Evolutionary conservation across 1,140 invertebrate species (phyloP).

Genomic region (Cotesia chilonis): DNA sequence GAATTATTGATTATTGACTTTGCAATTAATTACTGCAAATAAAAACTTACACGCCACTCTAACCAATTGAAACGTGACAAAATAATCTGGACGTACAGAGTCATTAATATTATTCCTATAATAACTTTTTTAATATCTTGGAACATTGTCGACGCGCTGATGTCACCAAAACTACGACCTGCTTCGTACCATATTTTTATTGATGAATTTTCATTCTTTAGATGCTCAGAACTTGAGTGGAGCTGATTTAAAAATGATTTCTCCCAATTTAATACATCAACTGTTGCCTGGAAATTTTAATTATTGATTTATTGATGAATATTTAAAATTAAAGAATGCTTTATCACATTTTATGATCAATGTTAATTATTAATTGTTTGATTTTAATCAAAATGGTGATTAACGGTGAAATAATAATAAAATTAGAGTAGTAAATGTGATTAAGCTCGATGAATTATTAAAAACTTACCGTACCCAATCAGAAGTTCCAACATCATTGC

Average conservation of each 20-base stretch:
- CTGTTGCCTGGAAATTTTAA: slow-evolving; percentile 63
- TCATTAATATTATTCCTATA: slow-evolving; percentile 75
- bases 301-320: slow-evolving; percentile 15
- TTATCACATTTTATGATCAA: neutral
- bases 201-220: slow-evolving; percentile 43
- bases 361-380: neutral
- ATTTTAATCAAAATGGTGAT: neutral
- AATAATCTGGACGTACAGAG: slow-evolving; percentile 77
- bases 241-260: slow-evolving; percentile 68
- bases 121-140: slow-evolving; percentile 77
- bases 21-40: slow-evolving; percentile 13
- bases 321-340: neutral
- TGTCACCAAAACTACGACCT: slow-evolving; percentile 78
- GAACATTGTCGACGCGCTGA: slow-evolving; percentile 74
- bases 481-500: slow-evolving; percentile 76
- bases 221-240: slow-evolving; percentile 49
- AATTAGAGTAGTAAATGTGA: slow-evolving; percentile 1
- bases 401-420: neutral
- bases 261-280: slow-evolving; percentile 74
- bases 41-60: slow-evolving; percentile 71
- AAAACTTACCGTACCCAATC: slow-evolving; percentile 71
- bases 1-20: slow-evolving; percentile 16
- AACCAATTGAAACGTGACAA: slow-evolving; percentile 79
- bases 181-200: slow-evolving; percentile 71
- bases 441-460: slow-evolving; percentile 31